phyloP scores from a whole-genome alignment of 2,888 invertebrate species.

The Thymelicus sylvestris region DNA sequence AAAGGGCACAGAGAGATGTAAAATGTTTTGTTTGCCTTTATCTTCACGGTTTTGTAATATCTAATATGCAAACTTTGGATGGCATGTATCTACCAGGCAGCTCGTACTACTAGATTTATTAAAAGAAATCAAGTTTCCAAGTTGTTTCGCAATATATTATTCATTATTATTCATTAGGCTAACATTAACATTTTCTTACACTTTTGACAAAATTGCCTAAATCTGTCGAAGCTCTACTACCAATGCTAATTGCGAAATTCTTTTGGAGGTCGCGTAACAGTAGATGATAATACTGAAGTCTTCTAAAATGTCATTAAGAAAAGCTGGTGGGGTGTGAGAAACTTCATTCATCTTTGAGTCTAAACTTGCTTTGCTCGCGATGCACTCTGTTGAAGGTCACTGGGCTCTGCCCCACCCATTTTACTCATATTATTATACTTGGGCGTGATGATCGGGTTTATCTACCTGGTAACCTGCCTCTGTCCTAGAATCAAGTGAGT shows the following conservation, averaged over 20 bases:
- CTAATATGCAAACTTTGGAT: slow-evolving; percentile 18
- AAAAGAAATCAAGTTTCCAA: slow-evolving; percentile 41
- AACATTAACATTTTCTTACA: slow-evolving; percentile 51
- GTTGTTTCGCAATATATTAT: slow-evolving; percentile 52
- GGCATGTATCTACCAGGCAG: background rate
- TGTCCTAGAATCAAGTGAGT: no score
- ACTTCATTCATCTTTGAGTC: no score
- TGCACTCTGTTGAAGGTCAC: no score
- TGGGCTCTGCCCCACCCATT: no score
- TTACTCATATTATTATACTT: no score
- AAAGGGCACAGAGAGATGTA: slow-evolving; percentile 52
- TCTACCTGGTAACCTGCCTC: no score
- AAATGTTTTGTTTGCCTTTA: slow-evolving; percentile 35
- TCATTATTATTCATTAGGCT: slow-evolving; percentile 51
- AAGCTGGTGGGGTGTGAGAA: no score
- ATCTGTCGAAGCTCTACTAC: slow-evolving; percentile 49
- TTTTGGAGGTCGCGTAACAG: background rate
- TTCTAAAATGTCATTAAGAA: no score
- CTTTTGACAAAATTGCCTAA: slow-evolving; percentile 54
- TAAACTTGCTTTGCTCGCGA: no score
- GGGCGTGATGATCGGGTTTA: no score
- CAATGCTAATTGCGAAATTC: slow-evolving; percentile 53
- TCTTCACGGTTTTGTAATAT: slow-evolving; percentile 25
- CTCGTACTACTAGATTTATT: background rate
- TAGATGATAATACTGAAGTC: background rate